Evolutionary conservation across 2,113 vertebrate genomes (phyloP), one percentile per base, ranked within the genome.

Genomic region (Pseudorectes ferrugineus): DNA sequence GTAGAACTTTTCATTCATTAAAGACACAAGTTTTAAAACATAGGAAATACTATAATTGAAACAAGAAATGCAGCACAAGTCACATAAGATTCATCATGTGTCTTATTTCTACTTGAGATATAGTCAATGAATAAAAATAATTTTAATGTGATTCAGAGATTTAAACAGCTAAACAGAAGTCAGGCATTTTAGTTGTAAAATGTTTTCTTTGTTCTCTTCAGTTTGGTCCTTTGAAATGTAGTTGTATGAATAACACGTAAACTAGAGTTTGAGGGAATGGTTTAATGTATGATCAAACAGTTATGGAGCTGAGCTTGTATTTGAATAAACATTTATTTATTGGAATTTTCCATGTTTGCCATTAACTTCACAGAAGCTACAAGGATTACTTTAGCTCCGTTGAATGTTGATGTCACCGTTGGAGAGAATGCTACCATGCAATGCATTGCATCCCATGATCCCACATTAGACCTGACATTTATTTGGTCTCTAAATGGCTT

Each of bases 401-500:
- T 98, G 75, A 99, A 99, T 12, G 98, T 98, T 31, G 99, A 99
- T 35, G 97, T 99, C 90, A 99, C 98, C 13, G 98, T 98, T 80
- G 99, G 99, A n/a, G 98, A 99, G 93, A 98, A 98, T 33, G 96
- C 98, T 68, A 97, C 96, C 59, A 99, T 99, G 98, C 99, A 99
- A 49, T 99, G 99, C 33, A 98, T 97, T 6, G 99, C 99, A 1
- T 99, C 98, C 63, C 98, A 99, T 58, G 99, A 99, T 95, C 88
- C 97, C 12, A 95, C 97, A 18, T 96, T 99, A 91, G 99, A 99
- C 94, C 98, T 99, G 96, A 99, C 99, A 17, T 99, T 99, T 94
- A 98, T 99, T 92, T 99, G 99, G 99, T 98, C 99, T 79, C 97
- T 99, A 76, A 99, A 99, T 58, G 98, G 98, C 80, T 98, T 98